Evolutionary conservation across 2,888 invertebrate genomes (phyloP).

Genomic region (Diachrysia chrysitis): DNA sequence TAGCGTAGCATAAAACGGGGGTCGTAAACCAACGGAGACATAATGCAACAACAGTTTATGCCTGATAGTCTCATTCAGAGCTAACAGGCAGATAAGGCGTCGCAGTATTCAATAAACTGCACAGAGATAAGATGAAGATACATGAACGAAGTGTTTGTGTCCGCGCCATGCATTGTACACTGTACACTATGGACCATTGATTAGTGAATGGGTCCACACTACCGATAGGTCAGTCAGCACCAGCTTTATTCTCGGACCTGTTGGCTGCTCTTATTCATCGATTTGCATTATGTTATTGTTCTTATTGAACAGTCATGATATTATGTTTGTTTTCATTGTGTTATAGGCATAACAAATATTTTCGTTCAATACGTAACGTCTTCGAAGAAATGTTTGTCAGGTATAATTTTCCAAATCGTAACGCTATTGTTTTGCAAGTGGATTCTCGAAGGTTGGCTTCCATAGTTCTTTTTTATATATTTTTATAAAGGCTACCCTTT

Average conservation of each 20-base stretch:
- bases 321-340: slow-evolving; percentile 46
- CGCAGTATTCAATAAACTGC: slow-evolving; percentile 25
- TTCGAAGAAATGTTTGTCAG: slow-evolving; percentile 33
- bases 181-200: slow-evolving; percentile 10
- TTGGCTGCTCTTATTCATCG: slow-evolving; percentile 40
- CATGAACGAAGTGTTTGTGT: slow-evolving; percentile 32
- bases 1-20: not conserved
- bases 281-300: slow-evolving; percentile 51
- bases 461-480: no score
- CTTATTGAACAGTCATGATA: slow-evolving; percentile 46
- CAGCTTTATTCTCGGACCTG: slow-evolving; percentile 9
- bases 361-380: slow-evolving; percentile 22
- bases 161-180: slow-evolving; percentile 16
- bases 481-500: no score
- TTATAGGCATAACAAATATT: slow-evolving; percentile 19
- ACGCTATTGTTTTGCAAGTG: slow-evolving; percentile 22
- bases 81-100: slow-evolving; percentile 29
- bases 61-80: slow-evolving; percentile 6
- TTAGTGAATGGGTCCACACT: not conserved
- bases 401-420: slow-evolving; percentile 25
- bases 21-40: not conserved
- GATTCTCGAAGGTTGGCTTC: slow-evolving; percentile 11
- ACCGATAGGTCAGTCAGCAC: not conserved
- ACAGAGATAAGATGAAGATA: slow-evolving; percentile 21
- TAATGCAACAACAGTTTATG: slow-evolving; percentile 5